These are phyloP conservation scores for Oscheius sp. DNA, from an alignment of 1,140 invertebrate genomes.

Conservation along the genomic window DNA sequence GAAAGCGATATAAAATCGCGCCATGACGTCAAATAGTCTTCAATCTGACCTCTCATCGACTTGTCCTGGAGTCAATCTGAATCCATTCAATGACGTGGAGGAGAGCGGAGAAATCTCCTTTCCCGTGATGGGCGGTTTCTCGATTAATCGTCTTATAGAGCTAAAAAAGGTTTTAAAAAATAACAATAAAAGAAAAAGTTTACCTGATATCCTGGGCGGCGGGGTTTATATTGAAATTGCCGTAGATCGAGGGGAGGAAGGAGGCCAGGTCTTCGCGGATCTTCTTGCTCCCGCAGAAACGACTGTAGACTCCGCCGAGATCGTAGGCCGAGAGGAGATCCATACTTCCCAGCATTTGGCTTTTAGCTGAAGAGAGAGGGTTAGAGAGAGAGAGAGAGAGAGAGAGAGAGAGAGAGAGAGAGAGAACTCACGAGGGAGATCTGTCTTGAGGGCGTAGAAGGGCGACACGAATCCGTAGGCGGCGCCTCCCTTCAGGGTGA, in stretches of 20 bases:
- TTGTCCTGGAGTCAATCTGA: conserved; percentile 89
- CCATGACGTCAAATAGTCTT: no score
- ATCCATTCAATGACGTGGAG: conserved; percentile 83
- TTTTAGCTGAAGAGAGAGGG: conserved; percentile 34
- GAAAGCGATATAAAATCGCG: no score
- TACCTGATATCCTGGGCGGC: conserved; percentile 23
- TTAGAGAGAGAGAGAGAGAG: neutral
- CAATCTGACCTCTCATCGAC: conserved; percentile 63
- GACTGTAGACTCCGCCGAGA: conserved; percentile 44
- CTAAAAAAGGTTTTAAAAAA: conserved; percentile 37
- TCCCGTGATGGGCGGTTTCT: conserved; percentile 90
- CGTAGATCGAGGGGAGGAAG: conserved; percentile 51
- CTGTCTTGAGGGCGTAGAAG: conserved; percentile 45
- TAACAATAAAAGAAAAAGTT: neutral
- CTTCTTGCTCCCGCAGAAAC: conserved; percentile 55
- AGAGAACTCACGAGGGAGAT: conserved; percentile 44
- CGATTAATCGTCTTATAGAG: conserved; percentile 81
- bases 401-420: neutral
- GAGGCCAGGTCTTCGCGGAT: conserved; percentile 49
- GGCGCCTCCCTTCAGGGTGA: neutral
- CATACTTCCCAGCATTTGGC: conserved; percentile 48
- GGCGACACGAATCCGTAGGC: conserved; percentile 18
- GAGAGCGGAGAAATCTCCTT: conserved; percentile 87
- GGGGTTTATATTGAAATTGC: conserved; percentile 46
- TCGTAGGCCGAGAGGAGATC: conserved; percentile 50